phyloP scores from a whole-genome alignment of 2,888 invertebrate genomes.

The Tenthredo amoena region DNA sequence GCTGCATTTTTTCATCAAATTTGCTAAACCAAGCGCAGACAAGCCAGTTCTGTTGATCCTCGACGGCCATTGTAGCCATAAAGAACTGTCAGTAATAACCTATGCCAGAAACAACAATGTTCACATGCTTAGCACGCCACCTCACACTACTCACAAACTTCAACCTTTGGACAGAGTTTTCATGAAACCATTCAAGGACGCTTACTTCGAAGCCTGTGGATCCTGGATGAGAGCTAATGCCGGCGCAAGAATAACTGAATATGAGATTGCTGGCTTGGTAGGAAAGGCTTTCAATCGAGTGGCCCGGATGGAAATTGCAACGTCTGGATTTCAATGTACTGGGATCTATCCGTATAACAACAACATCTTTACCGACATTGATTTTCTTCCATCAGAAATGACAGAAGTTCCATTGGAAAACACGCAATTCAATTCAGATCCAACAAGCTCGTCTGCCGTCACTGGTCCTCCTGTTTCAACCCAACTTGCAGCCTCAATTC shows the following conservation, averaged over 20 bases:
- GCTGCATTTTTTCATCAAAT: constrained; percentile 53
- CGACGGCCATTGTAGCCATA: constrained; percentile 52
- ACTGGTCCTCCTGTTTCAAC: constrained; percentile 28
- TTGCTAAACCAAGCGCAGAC: constrained; percentile 7
- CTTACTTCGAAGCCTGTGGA: constrained; percentile 46
- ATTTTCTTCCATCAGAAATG: constrained; percentile 23
- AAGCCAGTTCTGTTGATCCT: constrained; percentile 45
- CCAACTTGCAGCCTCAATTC: constrained; percentile 33
- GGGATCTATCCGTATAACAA: constrained; percentile 1
- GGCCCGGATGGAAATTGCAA: constrained; percentile 57
- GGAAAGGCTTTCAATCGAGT: constrained; percentile 58
- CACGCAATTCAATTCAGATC: constrained; percentile 42
- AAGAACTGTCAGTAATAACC: constrained; percentile 53
- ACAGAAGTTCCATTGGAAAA: constrained; percentile 37
- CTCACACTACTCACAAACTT: constrained; percentile 64
- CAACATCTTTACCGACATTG: constrained; percentile 5
- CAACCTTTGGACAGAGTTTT: constrained; percentile 58
- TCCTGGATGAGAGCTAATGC: constrained; percentile 60
- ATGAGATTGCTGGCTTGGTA: constrained; percentile 59
- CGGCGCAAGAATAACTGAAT: constrained; percentile 58
- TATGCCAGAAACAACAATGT: constrained; percentile 60
- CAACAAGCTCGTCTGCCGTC: constrained; percentile 20
- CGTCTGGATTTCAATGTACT: constrained; percentile 10
- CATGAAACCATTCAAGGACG: constrained; percentile 57
- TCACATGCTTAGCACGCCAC: constrained; percentile 61